Base-by-base conservation (phyloP, 2,113 vertebrate species). In the Peromyscus californicus region DNA sequence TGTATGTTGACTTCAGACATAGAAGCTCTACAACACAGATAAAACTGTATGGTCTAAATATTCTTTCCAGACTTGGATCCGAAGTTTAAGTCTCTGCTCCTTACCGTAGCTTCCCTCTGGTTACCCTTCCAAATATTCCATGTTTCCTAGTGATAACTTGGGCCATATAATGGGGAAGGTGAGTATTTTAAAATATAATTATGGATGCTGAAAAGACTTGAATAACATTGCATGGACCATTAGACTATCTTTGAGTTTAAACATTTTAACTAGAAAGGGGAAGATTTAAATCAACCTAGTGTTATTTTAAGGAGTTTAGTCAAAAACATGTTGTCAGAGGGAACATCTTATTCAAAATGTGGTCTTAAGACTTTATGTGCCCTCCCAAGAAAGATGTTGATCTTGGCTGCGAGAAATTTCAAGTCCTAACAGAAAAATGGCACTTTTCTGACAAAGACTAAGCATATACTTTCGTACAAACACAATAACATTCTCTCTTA, bases 331-430 rank as follows among this genome's bases (percentile, higher is more conserved):
- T 89, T 93, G 92, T 89, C 90, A 93, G 67, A 91, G 75, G 61
- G 75, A 97, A 97, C 63, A 92, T 87, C 97, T 96, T 96, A 95
- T 83, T 91, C 69, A 94, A 96, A 94, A 88, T 54, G 42, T 84
- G 33, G 76, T 95, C 76, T 85, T 65, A 70, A 92, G 80, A 94
- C 74, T 91, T 67, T 75, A 33, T 92, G 75, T 96, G n/a, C 33
- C 95, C 96, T 97, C 90, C 65, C 51, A 78, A 97, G 85, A 95
- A 90, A 96, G 75, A 51, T 96, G 91, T 85, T 97, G 63, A 92
- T 96, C 36, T 94, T 89, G 76, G 61, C 21, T 95, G 70, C 24
- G 94, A 96, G 39, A 83, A 94, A 95, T 83, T 89, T 78, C 10
- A 95, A 87, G 59, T 79, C 31, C 51, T 93, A 63, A 93, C 89